These are phyloP conservation scores for Palythoa grandis DNA, from an alignment of 92 coral and sea anemone genomes.

Conservation along the genomic window DNA sequence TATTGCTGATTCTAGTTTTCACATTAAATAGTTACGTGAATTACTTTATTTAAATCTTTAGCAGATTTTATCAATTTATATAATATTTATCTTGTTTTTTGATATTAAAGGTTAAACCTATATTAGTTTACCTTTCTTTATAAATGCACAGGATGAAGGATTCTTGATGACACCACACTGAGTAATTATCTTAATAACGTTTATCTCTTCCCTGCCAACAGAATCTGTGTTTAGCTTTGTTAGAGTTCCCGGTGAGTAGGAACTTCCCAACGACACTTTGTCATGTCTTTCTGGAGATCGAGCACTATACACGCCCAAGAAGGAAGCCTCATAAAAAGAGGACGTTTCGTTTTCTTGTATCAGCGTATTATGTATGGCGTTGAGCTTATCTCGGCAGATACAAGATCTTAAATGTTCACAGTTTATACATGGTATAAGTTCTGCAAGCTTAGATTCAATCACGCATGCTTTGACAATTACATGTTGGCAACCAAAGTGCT, in stretches of 20 bases:
- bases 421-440: slow-evolving; percentile 23
- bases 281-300: background rate
- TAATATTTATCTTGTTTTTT: too few species aligned
- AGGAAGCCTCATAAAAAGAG: background rate
- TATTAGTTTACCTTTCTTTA: too few species aligned
- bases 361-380: background rate
- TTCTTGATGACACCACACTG: slow-evolving; percentile 1
- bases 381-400: slow-evolving; percentile 1
- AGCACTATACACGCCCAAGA: background rate
- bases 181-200: background rate
- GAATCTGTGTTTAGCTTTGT: slow-evolving; percentile 20
- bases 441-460: slow-evolving; percentile 7
- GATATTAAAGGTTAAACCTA: too few species aligned
- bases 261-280: background rate
- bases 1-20: too few species aligned
- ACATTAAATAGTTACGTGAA: too few species aligned
- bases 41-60: too few species aligned
- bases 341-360: background rate
- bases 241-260: background rate
- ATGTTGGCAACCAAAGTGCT: slow-evolving; percentile 13
- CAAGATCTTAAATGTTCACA: slow-evolving; percentile 16
- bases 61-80: too few species aligned
- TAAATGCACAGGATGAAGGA: background rate
- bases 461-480: slow-evolving; percentile 15
- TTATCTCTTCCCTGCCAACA: background rate